Conservation (phyloP, 2,113 vertebrate genomes). For the Heterochromis multidens region DNA sequence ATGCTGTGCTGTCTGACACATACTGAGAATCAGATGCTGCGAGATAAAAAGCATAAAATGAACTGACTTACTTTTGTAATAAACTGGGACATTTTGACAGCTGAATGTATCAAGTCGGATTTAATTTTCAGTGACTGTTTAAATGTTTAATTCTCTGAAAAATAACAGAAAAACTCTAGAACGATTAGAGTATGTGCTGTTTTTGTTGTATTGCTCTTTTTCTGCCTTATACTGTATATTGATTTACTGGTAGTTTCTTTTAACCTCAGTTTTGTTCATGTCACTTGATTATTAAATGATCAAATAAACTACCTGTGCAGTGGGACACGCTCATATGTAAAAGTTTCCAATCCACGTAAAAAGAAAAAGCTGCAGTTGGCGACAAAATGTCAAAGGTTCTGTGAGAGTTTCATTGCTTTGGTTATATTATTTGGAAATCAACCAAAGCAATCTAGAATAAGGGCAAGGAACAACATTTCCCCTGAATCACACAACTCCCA, state of each 20-base stretch:
- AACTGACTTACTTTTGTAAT: neutral
- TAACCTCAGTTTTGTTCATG: neutral
- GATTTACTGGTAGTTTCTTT: neutral
- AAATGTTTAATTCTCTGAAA: neutral
- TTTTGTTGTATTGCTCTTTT: neutral
- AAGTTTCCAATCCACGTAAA: neutral
- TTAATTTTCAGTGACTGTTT: neutral
- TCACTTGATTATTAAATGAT: neutral
- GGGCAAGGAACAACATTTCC: neutral
- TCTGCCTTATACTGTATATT: neutral
- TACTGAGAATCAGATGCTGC: neutral
- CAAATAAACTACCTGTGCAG: neutral
- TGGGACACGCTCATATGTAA: neutral
- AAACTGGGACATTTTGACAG: neutral
- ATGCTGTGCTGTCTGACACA: neutral
- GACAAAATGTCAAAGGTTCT: neutral
- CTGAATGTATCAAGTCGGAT: neutral
- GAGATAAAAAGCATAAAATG: neutral
- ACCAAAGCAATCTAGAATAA: neutral
- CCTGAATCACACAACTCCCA: neutral
- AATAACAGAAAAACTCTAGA: neutral
- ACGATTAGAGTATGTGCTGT: neutral
- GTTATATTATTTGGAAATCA: neutral
- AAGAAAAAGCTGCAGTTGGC: neutral
- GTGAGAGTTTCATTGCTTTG: neutral